A percentile compares a stretch with the other conserved stretches of the same genome.
These are phyloP conservation scores for Melozone crissalis DNA, from an alignment of 2,113 vertebrate species.

Conservation along the genomic window DNA sequence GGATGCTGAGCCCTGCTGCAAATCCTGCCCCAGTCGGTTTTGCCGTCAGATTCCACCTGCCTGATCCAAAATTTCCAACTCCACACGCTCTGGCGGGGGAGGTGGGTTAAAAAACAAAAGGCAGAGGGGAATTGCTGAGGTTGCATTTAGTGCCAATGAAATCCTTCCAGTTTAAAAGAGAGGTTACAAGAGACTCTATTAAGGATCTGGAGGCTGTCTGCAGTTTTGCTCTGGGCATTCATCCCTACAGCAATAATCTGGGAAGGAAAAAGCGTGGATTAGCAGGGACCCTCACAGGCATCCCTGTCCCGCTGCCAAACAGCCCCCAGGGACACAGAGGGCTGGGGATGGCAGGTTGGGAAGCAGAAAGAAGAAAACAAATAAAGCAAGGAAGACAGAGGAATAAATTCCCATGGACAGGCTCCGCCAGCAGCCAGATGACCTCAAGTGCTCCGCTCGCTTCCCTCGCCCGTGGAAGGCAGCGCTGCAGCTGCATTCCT, in stretches of 20 bases:
- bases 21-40: neutral
- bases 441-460: conserved; percentile 14
- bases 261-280: neutral
- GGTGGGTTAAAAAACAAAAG: neutral
- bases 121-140: neutral
- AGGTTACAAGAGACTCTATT: neutral
- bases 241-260: neutral
- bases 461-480: neutral
- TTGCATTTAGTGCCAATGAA: neutral
- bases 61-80: neutral
- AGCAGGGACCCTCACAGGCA: rapidly evolving
- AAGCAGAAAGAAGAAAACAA: neutral
- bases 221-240: neutral
- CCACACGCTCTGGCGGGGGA: rapidly evolving
- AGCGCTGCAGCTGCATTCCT: conserved; percentile 54
- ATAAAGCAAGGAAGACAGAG: neutral
- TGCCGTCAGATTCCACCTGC: neutral
- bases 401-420: conserved; percentile 42
- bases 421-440: conserved; percentile 7
- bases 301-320: rapidly evolving
- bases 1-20: neutral
- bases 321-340: neutral
- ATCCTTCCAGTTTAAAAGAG: neutral
- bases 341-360: neutral
- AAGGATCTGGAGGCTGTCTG: neutral